Conservation (phyloP, 2,113 vertebrate species). For the Mirounga angustirostris region DNA sequence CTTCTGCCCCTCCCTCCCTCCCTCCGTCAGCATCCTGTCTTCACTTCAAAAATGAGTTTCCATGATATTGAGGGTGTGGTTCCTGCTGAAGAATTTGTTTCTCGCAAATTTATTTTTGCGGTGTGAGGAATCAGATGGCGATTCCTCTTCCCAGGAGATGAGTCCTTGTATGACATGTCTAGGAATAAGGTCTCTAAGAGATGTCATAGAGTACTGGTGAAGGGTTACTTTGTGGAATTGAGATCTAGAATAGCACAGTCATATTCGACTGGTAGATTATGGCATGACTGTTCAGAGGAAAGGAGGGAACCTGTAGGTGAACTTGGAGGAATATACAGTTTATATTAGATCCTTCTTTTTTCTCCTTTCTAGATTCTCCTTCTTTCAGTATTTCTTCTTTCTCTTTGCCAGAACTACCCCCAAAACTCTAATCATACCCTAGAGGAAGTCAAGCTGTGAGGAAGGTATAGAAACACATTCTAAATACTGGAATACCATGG, state of each 20-base stretch:
- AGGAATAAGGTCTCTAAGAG: background rate
- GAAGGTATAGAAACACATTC: background rate
- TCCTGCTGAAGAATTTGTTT: conserved; percentile 20
- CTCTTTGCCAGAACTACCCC: background rate
- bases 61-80: background rate
- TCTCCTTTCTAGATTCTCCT: background rate
- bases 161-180: background rate
- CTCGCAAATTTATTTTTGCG: conserved; percentile 24
- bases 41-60: background rate
- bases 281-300: background rate
- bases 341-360: background rate
- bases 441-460: background rate
- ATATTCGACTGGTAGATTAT: background rate
- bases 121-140: background rate
- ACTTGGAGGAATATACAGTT: background rate
- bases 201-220: background rate
- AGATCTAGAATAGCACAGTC: background rate
- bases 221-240: background rate
- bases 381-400: background rate
- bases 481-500: background rate
- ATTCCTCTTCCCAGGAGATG: background rate
- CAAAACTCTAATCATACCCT: background rate
- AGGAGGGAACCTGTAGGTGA: background rate
- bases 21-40: background rate
- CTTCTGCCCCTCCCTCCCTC: no score